Conservation (phyloP, 1,140 invertebrate species). For the Heliconius congener region DNA sequence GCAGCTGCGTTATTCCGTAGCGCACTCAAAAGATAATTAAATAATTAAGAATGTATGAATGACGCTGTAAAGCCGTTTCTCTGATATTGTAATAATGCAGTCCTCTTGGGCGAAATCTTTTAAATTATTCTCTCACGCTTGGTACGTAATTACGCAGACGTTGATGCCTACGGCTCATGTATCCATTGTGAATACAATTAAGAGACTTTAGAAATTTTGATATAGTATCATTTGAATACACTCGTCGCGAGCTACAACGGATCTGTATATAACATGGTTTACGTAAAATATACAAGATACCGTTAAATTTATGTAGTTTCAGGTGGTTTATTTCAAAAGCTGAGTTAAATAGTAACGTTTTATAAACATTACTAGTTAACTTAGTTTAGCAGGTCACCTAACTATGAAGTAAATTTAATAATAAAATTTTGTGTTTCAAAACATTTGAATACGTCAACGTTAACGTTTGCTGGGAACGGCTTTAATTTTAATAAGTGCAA, state of each 20-base stretch:
- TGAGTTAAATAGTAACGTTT: no score
- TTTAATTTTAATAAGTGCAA: background rate
- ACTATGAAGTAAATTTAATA: no score
- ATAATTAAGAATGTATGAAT: constrained; percentile 81
- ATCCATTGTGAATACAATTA: constrained; percentile 55
- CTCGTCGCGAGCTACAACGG: background rate
- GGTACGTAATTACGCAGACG: constrained; percentile 68
- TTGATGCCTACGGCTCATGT: constrained; percentile 55
- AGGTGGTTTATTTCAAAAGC: no score
- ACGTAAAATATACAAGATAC: background rate
- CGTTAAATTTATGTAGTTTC: background rate
- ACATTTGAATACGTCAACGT: no score
- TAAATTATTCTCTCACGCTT: constrained; percentile 77
- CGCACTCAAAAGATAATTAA: constrained; percentile 78
- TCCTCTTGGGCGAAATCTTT: constrained; percentile 77
- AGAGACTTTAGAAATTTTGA: constrained; percentile 25
- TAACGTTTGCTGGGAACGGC: no score
- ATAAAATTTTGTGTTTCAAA: no score
- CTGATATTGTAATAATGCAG: constrained; percentile 79
- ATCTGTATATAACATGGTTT: background rate
- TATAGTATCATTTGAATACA: background rate
- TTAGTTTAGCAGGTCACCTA: no score
- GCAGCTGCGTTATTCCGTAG: constrained; percentile 62
- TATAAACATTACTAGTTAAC: no score
- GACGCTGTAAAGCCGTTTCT: constrained; percentile 74